Base-by-base conservation (phyloP, 2,113 vertebrate species). In the Acanthochromis polyacanthus region DNA sequence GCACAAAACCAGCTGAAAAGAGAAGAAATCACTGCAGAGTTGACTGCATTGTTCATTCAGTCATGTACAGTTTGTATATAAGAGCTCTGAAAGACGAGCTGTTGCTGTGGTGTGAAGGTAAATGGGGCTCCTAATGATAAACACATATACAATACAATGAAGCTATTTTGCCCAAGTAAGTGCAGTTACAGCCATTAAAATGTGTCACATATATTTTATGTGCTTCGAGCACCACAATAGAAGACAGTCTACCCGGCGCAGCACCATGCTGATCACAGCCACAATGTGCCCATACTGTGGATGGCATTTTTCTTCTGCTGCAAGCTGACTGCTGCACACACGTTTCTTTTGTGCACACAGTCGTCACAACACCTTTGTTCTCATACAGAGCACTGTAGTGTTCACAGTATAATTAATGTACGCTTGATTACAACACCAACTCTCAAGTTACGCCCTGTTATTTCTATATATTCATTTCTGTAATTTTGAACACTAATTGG, bases 341-440 rank as follows among this genome's bases (percentile, higher is more conserved):
- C 36, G 1, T 2, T 22, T 5, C 32, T 67, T 61, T 32, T 73
- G 32, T 43, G 38, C 20, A 19, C 51, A 15, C 12, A 62, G 48
- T 71, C 63, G 79, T 74, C 55, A 71, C 30, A 28, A 7, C 23
- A 28, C 48, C 40, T 70, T 79, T 86, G 56, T 79, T 69, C 58
- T 32, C 36, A 32, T 56, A 23, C 38, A 57, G 45, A 25, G 30
- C 45, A 25, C n/a, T 55, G 10, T 52, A 9, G 56, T 25, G 38
- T 50, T 32, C 23, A 52, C n/a, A 56, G 36, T 56, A n/a, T 62
- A 66, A 71, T 75, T 69, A 60, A 70, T 32, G 52, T 53, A 22
- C 10, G 17, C 68, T 79, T 92, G 71, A 86, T 86, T 83, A 30
- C 56, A 71, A 57, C 58, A 58, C 60, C 53, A 62, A n/a, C 60